These are phyloP conservation scores for Orientallactaga bullata DNA, from an alignment of 2,113 vertebrate genomes.

Conservation along the genomic window DNA sequence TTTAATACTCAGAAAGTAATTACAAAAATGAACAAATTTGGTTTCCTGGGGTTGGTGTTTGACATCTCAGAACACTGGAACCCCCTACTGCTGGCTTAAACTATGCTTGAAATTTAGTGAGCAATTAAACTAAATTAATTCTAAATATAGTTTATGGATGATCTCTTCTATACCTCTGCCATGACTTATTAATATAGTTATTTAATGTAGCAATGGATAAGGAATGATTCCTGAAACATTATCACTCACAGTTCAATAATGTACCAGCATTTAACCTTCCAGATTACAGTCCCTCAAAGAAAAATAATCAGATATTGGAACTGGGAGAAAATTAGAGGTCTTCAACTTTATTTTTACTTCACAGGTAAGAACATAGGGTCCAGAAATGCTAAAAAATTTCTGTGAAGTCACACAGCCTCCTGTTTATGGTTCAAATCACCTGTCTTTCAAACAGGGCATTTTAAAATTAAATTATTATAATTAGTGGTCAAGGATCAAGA, in stretches of 20 bases:
- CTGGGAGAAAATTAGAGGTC: not conserved
- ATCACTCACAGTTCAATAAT: conserved; percentile 38
- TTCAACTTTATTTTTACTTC: not conserved
- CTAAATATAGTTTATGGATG: conserved; percentile 44
- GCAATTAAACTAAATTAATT: conserved; percentile 71
- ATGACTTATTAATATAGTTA: conserved; percentile 46
- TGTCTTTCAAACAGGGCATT: not conserved
- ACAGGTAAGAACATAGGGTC: not conserved
- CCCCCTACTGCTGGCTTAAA: conserved; percentile 63
- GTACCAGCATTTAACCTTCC: not conserved
- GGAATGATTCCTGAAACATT: not conserved
- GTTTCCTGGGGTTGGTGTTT: conserved; percentile 74
- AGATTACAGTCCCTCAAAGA: not conserved
- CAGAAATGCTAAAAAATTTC: not conserved
- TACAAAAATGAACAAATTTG: conserved; percentile 82
- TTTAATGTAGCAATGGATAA: conserved; percentile 50
- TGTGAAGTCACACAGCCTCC: not conserved
- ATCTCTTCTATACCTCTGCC: conserved; percentile 21
- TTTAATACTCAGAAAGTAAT: conserved; percentile 86
- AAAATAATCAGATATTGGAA: not conserved
- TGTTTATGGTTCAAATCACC: not conserved
- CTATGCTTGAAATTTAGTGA: conserved; percentile 49
- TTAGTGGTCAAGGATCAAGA: not conserved
- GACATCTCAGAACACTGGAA: conserved; percentile 78
- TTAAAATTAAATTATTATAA: not conserved